Evolutionary conservation across 1,140 invertebrate genomes (phyloP), one percentile per base, ranked within the genome.

Genomic region (Euschistus heros): DNA sequence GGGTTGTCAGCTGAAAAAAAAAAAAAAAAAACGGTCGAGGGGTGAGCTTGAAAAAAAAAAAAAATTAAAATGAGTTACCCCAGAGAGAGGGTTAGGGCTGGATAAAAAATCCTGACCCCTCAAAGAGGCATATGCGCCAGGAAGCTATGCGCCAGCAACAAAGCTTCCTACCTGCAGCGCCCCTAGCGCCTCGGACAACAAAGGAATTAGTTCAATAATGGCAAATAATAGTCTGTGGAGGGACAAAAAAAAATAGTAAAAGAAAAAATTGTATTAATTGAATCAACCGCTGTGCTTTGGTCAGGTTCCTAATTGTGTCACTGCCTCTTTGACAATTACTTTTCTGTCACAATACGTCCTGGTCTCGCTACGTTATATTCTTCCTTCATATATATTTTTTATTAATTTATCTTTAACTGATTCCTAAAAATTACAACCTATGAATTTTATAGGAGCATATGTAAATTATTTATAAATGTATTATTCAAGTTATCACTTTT

Each of bases 141-240:
- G 47, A 50, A 50, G 22, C 47, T 20, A 50, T 50, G 47, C 22
- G 10, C n/a, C 5, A 18, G n/a, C 22, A 50, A 50, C 47, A 18
- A 18, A 37, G n/a, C 22, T 50, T 8, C 47, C 47, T 50, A 50
- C 47, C 47, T 50, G 47, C 47, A 22, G n/a, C 33, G 47, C 47
- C n/a, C 47, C 47, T 18, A 50, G n/a, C 22, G 22, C 22, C 47
- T 20, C n/a, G n/a, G 22, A 22, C 47, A 22, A 50, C 47, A 50
- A 50, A 50, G 47, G 47, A 50, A 50, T 50, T 50, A 50, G n/a
- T 50, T 22, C 47, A 50, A 50, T 50, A 50, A 50, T 50, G 47
- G 47, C 47, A 50, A 50, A 50, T 50, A 50, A 50, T 18, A 22
- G 47, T 22, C 47, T 37, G 33, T 37, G 33, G 33, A 37, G 33